Percentiles rank a stretch among this genome's conserved stretches.
phyloP scores from a whole-genome alignment of 2,113 vertebrate genomes.

The Xenopus borealis region DNA sequence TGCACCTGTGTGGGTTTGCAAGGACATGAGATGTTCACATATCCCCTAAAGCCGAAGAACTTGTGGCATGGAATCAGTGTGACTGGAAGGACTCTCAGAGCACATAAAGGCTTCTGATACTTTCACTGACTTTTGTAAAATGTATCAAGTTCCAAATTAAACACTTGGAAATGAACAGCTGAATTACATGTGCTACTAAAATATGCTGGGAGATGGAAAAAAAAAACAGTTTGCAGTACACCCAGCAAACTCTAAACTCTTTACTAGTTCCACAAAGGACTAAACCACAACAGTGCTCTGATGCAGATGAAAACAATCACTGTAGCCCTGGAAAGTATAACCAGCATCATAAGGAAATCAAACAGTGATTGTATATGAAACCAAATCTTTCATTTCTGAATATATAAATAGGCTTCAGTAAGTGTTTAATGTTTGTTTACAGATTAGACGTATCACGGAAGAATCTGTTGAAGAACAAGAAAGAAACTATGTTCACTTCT shows the following conservation, averaged over 20 bases:
- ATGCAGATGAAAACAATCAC: not conserved
- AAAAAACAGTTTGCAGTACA: not conserved
- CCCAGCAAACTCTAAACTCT: constrained; percentile 33
- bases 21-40: not conserved
- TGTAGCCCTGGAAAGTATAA: not conserved
- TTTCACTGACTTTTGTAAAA: constrained; percentile 23
- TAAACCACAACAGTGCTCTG: not conserved
- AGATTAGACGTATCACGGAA: no score
- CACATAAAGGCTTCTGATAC: constrained; percentile 40
- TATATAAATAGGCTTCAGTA: not conserved
- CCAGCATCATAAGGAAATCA: not conserved
- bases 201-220: constrained; percentile 41
- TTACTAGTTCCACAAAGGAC: constrained; percentile 36
- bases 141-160: constrained; percentile 50
- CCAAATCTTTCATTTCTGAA: not conserved
- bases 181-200: constrained; percentile 44
- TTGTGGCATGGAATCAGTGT: not conserved
- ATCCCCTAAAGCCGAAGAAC: not conserved
- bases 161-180: constrained; percentile 46
- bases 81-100: not conserved
- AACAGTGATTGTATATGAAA: not conserved
- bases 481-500: no score
- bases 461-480: no score
- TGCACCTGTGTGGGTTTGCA: constrained; percentile 23
- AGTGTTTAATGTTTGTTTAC: not conserved